These are phyloP conservation scores for Cloeon dipterum DNA, from an alignment of 2,888 invertebrate genomes.

Conservation along the genomic window DNA sequence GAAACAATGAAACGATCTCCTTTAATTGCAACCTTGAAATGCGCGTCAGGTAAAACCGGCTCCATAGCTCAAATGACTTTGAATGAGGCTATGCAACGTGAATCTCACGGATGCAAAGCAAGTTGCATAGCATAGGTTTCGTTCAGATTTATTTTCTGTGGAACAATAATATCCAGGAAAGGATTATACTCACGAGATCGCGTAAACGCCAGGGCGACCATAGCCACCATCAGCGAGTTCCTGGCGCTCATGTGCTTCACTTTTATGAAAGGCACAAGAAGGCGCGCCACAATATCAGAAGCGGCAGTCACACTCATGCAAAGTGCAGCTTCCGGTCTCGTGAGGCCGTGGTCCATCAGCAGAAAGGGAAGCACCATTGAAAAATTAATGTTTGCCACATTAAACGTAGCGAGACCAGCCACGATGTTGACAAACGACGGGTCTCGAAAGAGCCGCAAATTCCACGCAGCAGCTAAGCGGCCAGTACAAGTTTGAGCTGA, in stretches of 20 bases:
- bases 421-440: constrained; percentile 39
- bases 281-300: constrained; percentile 39
- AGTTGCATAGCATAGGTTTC: too few relatives aligned
- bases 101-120: too few relatives aligned
- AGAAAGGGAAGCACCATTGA: constrained; percentile 46
- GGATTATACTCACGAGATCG: constrained; percentile 35
- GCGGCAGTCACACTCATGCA: constrained; percentile 48
- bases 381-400: constrained; percentile 43
- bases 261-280: constrained; percentile 34
- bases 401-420: constrained; percentile 38
- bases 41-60: too few relatives aligned
- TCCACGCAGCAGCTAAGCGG: constrained; percentile 25
- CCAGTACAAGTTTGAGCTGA: constrained; percentile 9
- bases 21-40: too few relatives aligned
- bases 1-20: too few relatives aligned
- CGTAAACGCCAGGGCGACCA: constrained; percentile 27
- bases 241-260: constrained; percentile 30
- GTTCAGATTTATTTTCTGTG: too few relatives aligned
- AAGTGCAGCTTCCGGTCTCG: constrained; percentile 29
- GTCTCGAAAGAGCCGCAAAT: constrained; percentile 35
- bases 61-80: too few relatives aligned
- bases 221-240: constrained; percentile 35
- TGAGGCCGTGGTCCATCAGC: constrained; percentile 23
- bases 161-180: too few relatives aligned
- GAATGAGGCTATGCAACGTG: too few relatives aligned